phyloP scores from a whole-genome alignment of 2,113 vertebrate genomes.

The Larimichthys polyactis region DNA sequence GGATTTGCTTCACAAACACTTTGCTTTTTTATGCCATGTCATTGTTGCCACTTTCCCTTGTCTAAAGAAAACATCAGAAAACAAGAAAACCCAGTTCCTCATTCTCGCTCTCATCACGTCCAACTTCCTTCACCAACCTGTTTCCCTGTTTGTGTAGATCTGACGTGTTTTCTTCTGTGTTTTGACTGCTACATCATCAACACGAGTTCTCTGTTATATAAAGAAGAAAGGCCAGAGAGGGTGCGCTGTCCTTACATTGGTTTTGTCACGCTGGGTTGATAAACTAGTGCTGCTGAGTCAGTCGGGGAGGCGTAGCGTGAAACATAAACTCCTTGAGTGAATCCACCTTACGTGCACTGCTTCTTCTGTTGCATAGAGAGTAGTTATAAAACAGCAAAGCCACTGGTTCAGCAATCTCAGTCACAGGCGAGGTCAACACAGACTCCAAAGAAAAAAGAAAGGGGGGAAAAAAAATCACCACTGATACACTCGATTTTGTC shows the following conservation, averaged over 20 bases:
- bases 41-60: background rate
- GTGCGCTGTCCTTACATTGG: background rate
- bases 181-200: background rate
- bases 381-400: conserved; percentile 35
- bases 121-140: background rate
- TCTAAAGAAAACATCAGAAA: conserved; percentile 15
- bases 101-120: conserved; percentile 8
- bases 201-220: background rate
- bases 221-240: background rate
- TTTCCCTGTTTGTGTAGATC: background rate
- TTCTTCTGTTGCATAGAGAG: background rate
- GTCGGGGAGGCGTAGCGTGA: background rate
- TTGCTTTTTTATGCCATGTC: conserved; percentile 21
- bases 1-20: background rate
- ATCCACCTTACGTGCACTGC: conserved; percentile 18
- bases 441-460: background rate
- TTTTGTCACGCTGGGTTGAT: background rate
- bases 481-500: too few relatives aligned
- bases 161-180: background rate
- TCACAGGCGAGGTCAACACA: background rate
- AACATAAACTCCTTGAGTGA: conserved; percentile 14
- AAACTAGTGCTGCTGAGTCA: conserved; percentile 51
- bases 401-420: conserved; percentile 12
- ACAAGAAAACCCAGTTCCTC: conserved; percentile 33
- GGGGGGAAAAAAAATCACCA: too few relatives aligned